Evolutionary conservation across 2,888 invertebrate genomes (phyloP).

Genomic region (Tribolium freemani): DNA sequence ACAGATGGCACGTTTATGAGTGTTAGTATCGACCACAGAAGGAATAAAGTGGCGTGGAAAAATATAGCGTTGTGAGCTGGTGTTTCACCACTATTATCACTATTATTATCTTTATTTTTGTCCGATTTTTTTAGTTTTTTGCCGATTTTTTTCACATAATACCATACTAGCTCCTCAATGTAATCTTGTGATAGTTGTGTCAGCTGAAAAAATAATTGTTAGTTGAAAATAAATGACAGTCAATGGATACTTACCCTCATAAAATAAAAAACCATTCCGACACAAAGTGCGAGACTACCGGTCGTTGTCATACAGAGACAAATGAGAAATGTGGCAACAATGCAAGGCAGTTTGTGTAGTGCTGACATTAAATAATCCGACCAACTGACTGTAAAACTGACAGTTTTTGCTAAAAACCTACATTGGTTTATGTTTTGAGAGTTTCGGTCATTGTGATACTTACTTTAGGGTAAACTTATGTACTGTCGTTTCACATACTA

Average conservation of each 20-base stretch:
- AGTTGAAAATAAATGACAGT: background rate
- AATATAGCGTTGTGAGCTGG: slow-evolving; percentile 68
- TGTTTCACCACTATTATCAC: slow-evolving; percentile 22
- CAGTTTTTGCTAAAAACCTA: slow-evolving; percentile 69
- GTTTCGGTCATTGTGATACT: slow-evolving; percentile 37
- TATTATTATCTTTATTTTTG: slow-evolving; percentile 39
- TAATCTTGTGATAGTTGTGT: slow-evolving; percentile 84
- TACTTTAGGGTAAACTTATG: slow-evolving; percentile 78
- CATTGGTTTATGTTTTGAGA: background rate
- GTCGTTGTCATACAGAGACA: slow-evolving; percentile 78
- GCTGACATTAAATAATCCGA: slow-evolving; percentile 77
- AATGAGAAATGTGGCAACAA: slow-evolving; percentile 76
- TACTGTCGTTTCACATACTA: slow-evolving; percentile 79
- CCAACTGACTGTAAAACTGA: slow-evolving; percentile 68
- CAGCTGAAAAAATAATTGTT: slow-evolving; percentile 69
- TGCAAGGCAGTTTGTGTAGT: slow-evolving; percentile 78
- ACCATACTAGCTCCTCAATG: slow-evolving; percentile 71
- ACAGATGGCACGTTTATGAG: slow-evolving; percentile 80
- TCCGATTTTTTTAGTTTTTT: slow-evolving; percentile 52
- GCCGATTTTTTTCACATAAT: slow-evolving; percentile 59
- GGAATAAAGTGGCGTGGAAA: slow-evolving; percentile 81
- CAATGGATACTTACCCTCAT: slow-evolving; percentile 72
- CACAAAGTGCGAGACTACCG: slow-evolving; percentile 79
- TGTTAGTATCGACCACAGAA: slow-evolving; percentile 77
- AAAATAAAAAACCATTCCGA: slow-evolving; percentile 78